Evolutionary conservation across 2,888 invertebrate genomes (phyloP).

Genomic region (Xanthorhoe designata): DNA sequence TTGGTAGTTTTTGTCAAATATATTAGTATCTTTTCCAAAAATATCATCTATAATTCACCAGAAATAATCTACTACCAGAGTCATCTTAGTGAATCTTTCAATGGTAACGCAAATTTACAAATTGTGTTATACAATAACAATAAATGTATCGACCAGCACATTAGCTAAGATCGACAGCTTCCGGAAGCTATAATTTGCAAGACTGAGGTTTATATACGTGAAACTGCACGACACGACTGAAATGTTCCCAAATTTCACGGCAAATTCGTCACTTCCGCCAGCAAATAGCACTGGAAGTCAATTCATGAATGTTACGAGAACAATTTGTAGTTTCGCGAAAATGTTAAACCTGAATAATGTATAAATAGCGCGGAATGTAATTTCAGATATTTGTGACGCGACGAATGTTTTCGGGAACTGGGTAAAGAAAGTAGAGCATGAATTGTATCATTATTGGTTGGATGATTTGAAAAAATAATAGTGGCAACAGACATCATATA

Average conservation of each 20-base stretch:
- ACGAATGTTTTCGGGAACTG: slow-evolving; percentile 16
- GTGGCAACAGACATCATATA: not conserved
- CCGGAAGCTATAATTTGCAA: slow-evolving; percentile 46
- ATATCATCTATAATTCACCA: not conserved
- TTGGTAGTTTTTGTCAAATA: slow-evolving; percentile 1
- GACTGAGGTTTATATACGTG: slow-evolving; percentile 37
- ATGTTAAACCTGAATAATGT: slow-evolving; percentile 15
- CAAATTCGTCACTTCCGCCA: slow-evolving; percentile 62
- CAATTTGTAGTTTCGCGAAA: slow-evolving; percentile 13
- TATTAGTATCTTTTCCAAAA: not conserved
- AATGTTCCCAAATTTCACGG: slow-evolving; percentile 53
- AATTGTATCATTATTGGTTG: not conserved
- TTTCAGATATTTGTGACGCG: slow-evolving; percentile 14
- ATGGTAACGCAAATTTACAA: slow-evolving; percentile 9
- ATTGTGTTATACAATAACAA: slow-evolving; percentile 14
- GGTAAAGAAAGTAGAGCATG: slow-evolving; percentile 21
- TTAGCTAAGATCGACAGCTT: slow-evolving; percentile 35
- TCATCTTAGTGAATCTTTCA: slow-evolving; percentile 16
- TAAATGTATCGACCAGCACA: slow-evolving; percentile 30
- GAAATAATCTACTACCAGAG: slow-evolving; percentile 3
- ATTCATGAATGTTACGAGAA: slow-evolving; percentile 32
- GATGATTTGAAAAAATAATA: not conserved
- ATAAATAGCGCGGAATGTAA: slow-evolving; percentile 18
- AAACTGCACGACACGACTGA: slow-evolving; percentile 35
- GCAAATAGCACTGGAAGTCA: slow-evolving; percentile 41